phyloP scores from a whole-genome alignment of 2,113 vertebrate species.

The Dipodomys stephensi region DNA sequence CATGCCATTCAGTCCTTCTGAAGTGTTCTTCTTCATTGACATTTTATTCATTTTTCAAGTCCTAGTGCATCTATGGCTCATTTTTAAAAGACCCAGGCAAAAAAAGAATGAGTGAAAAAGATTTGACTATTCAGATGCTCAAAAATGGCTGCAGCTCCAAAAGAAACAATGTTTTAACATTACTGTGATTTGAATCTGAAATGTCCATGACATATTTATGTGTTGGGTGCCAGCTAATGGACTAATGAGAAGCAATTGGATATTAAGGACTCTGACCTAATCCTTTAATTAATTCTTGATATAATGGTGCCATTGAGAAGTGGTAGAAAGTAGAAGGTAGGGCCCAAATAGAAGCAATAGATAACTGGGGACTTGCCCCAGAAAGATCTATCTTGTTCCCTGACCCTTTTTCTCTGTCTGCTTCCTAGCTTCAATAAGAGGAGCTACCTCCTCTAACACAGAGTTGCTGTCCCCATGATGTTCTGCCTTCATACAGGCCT shows the following conservation, averaged over 20 bases:
- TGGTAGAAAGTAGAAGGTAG: neutral
- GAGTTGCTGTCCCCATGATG: neutral
- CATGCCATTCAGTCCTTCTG: neutral
- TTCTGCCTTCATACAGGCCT: neutral
- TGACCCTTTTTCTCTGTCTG: too few relatives aligned
- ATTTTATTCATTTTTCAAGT: conserved; percentile 27
- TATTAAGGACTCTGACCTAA: neutral
- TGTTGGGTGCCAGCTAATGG: neutral
- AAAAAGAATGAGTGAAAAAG: neutral
- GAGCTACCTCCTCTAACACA: neutral
- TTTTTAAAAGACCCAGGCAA: neutral
- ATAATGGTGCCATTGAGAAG: neutral
- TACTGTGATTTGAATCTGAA: neutral
- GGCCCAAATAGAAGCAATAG: neutral
- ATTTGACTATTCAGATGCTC: neutral
- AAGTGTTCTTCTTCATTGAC: neutral
- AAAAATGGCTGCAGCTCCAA: neutral
- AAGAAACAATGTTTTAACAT: neutral
- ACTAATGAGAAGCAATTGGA: neutral
- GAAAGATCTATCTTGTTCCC: neutral
- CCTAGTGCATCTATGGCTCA: neutral
- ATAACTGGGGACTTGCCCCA: too few relatives aligned
- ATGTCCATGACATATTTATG: neutral
- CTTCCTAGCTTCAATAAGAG: neutral
- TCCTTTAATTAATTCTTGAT: neutral